phyloP scores from a whole-genome alignment of 2,113 vertebrate genomes.

The Daubentonia madagascariensis region DNA sequence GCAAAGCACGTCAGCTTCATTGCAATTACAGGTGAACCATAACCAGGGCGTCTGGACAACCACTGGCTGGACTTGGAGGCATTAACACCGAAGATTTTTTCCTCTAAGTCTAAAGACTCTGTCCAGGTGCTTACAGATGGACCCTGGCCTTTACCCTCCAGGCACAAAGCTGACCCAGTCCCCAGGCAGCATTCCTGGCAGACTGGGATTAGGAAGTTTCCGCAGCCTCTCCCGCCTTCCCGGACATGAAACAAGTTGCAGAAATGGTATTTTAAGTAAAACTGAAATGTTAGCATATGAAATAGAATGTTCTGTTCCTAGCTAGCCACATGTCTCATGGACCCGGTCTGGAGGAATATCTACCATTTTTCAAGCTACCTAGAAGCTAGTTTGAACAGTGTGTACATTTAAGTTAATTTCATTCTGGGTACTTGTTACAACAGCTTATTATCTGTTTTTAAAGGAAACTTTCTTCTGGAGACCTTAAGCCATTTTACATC shows the following conservation, averaged over 20 bases:
- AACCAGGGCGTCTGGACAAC: too few relatives aligned
- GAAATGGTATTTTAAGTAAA: background rate
- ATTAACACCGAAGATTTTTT: background rate
- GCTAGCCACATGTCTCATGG: background rate
- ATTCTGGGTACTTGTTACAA: background rate
- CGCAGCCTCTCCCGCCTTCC: background rate
- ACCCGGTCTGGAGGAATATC: background rate
- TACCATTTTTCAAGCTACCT: background rate
- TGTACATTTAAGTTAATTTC: background rate
- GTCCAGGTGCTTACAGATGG: too few relatives aligned
- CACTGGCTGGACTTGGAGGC: background rate
- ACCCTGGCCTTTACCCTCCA: background rate
- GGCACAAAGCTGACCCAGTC: background rate
- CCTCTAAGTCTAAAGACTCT: background rate
- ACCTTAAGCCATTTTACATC: background rate
- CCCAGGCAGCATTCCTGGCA: too few relatives aligned
- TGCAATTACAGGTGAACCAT: background rate
- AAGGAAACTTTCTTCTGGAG: background rate
- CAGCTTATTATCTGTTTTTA: background rate
- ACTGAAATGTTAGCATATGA: background rate
- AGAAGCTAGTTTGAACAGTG: background rate
- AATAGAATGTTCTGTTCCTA: background rate
- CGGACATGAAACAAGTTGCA: background rate
- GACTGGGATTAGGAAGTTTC: accelerated
- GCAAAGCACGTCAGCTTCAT: background rate